Percentiles rank a stretch among this genome's conserved stretches.
Evolutionary conservation across 53 echinoderm and acorn worm species (phyloP).

Genomic region (Glandiceps talaboti): DNA sequence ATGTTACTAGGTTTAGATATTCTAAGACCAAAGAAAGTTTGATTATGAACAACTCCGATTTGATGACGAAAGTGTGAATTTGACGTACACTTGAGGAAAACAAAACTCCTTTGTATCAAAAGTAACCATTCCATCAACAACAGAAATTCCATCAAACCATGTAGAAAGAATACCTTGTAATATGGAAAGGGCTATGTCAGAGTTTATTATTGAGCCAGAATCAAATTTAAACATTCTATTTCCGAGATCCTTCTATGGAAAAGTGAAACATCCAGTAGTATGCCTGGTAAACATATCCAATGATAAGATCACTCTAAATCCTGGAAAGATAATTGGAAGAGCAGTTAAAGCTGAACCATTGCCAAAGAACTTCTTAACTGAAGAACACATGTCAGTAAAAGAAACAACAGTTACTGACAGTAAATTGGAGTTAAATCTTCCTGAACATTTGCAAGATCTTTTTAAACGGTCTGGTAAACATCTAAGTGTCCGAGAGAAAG

Average conservation of each 20-base stretch:
- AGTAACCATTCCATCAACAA: constrained; percentile 1
- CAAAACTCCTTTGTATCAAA: constrained; percentile 3
- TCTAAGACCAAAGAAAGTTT: background rate
- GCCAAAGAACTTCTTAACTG: too few relatives aligned
- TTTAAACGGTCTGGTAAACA: constrained; percentile 5
- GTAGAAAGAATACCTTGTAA: constrained; percentile 13
- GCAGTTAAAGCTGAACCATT: constrained; percentile 16
- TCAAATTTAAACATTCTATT: constrained; percentile 1
- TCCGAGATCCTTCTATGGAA: constrained; percentile 20
- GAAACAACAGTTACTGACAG: constrained; percentile 3
- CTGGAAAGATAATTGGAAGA: constrained; percentile 3
- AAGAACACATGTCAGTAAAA: background rate
- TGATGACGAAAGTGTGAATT: background rate
- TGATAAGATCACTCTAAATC: constrained; percentile 7
- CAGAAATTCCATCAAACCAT: constrained; percentile 5
- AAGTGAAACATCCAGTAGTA: background rate
- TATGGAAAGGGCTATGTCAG: constrained; percentile 6
- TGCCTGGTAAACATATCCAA: constrained; percentile 30
- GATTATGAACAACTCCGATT: constrained; percentile 1
- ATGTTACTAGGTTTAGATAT: constrained; percentile 26
- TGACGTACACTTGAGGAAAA: constrained; percentile 1
- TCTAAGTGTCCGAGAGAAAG: constrained; percentile 1
- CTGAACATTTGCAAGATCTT: constrained; percentile 15
- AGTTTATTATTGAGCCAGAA: constrained; percentile 22
- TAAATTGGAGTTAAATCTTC: too few relatives aligned